Conservation (phyloP, 1,140 invertebrate genomes). For the Microplitis demolitor region DNA sequence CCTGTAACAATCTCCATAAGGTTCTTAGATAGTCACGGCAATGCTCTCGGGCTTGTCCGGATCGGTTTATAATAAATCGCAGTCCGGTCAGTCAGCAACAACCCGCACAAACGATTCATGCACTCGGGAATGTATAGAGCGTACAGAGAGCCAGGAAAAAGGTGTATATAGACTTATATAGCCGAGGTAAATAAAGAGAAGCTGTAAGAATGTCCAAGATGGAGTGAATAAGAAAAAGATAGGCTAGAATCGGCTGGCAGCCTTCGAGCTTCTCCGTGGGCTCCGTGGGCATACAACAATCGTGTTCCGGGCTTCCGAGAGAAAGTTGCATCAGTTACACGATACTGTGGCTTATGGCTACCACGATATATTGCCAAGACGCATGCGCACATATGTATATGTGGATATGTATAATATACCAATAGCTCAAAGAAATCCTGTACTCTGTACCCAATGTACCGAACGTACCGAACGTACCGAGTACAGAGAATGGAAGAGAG, state of each 20-base stretch:
- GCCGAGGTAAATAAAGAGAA: no score
- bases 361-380: conserved; percentile 7
- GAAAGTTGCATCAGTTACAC: conserved; percentile 37
- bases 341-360: conserved; percentile 15
- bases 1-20: background rate
- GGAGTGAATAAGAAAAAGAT: background rate
- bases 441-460: background rate
- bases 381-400: conserved; percentile 3
- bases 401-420: background rate
- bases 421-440: background rate
- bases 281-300: conserved; percentile 22
- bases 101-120: conserved; percentile 21
- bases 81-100: conserved; percentile 13
- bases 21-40: background rate
- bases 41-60: background rate
- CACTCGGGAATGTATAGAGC: background rate
- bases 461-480: conserved; percentile 17
- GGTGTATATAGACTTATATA: background rate
- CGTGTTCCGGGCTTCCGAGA: conserved; percentile 38
- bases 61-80: conserved; percentile 20
- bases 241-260: background rate
- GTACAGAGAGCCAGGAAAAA: background rate
- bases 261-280: conserved; percentile 14
- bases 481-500: background rate
- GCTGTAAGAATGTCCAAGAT: background rate